Percentiles rank a stretch among this genome's conserved stretches.
Evolutionary conservation across 2,888 invertebrate species (phyloP).

Genomic region (Dasysyrphus albostriatus): DNA sequence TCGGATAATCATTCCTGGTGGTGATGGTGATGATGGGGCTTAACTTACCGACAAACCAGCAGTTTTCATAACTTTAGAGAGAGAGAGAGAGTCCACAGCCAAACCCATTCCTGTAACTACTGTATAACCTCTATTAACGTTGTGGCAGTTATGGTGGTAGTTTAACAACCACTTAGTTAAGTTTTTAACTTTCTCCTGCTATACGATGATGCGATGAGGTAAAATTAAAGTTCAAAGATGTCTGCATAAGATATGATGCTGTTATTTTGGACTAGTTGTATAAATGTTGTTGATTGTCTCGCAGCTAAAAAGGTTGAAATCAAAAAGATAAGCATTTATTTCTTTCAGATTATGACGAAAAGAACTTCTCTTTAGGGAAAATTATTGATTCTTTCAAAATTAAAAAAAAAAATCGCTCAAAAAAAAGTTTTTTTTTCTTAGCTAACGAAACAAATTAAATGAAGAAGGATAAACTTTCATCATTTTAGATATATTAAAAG

Average conservation of each 20-base stretch:
- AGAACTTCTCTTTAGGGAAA: background rate
- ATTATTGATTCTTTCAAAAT: background rate
- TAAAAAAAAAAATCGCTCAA: background rate
- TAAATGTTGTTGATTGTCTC: constrained; percentile 30
- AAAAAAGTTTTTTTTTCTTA: no score
- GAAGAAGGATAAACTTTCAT: no score
- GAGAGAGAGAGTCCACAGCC: background rate
- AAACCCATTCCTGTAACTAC: background rate
- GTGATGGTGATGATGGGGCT: constrained; percentile 60
- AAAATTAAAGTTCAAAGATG: constrained; percentile 60
- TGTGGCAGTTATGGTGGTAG: constrained; percentile 65
- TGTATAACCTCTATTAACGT: constrained; percentile 30
- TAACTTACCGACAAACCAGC: constrained; percentile 68
- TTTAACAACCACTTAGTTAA: constrained; percentile 72
- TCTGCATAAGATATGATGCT: constrained; percentile 60
- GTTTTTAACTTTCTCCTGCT: constrained; percentile 60
- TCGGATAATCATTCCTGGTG: constrained; percentile 48
- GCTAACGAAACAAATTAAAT: no score
- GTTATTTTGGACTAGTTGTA: constrained; percentile 20
- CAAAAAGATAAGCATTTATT: background rate
- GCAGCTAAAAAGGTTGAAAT: background rate
- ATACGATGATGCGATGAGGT: constrained; percentile 14
- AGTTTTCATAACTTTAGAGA: constrained; percentile 56
- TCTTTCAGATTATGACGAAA: background rate
- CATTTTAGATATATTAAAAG: no score